Evolutionary conservation across 2,113 vertebrate genomes (phyloP).

Genomic region (Suncus etruscus): DNA sequence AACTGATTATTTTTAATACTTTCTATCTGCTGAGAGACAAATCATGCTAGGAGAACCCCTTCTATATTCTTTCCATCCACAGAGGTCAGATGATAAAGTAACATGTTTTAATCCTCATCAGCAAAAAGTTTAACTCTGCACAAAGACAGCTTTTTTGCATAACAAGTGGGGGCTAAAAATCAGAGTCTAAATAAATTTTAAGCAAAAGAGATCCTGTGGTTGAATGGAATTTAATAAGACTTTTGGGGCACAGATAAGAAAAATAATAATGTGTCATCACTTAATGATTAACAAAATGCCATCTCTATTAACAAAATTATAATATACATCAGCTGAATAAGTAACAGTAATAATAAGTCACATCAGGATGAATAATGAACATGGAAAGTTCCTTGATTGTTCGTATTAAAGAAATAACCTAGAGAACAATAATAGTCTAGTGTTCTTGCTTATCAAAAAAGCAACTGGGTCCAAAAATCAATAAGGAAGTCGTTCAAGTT

Average conservation of each 20-base stretch:
- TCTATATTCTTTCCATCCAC: no score
- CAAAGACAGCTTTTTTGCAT: neutral
- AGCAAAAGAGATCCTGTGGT: constrained; percentile 45
- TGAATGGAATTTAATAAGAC: constrained; percentile 33
- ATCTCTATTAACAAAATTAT: constrained; percentile 29
- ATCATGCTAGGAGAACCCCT: neutral
- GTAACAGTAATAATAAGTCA: neutral
- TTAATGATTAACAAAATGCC: neutral
- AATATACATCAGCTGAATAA: neutral
- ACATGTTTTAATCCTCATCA: constrained; percentile 8
- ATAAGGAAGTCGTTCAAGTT: neutral
- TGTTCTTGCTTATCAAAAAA: neutral
- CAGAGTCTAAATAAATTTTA: constrained; percentile 30
- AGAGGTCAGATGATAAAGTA: neutral
- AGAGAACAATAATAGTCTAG: neutral
- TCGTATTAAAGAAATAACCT: neutral
- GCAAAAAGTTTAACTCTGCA: neutral
- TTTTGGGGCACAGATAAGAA: neutral
- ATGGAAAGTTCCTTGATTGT: neutral
- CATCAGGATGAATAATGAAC: no score
- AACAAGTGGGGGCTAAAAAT: neutral
- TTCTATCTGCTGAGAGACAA: neutral
- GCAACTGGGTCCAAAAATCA: constrained; percentile 13
- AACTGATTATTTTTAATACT: neutral
- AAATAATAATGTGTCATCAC: neutral